Evolutionary conservation across 2,797 vertebrate genomes (phyloP).

Genomic region (Ispidina lecontei): DNA sequence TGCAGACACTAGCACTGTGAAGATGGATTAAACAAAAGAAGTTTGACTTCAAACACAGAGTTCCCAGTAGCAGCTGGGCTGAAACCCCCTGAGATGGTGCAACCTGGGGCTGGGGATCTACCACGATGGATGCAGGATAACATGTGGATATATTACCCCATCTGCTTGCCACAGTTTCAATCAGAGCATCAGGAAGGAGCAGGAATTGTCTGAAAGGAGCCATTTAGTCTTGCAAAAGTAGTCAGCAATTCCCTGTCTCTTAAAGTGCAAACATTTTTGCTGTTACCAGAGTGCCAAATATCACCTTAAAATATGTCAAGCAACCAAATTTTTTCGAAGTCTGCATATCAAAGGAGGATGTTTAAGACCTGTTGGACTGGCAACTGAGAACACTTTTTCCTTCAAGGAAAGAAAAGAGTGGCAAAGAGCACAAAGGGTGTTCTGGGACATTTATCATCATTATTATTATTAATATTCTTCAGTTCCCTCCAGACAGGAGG

Average conservation of each 20-base stretch:
- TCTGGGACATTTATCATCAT: background rate
- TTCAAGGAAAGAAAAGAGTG: background rate
- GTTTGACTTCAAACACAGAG: background rate
- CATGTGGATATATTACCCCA: background rate
- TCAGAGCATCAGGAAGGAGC: background rate
- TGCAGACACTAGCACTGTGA: background rate
- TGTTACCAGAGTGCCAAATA: background rate
- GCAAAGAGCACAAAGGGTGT: background rate
- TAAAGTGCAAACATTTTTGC: background rate
- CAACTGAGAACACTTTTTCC: background rate
- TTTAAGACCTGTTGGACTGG: background rate
- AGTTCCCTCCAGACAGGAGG: background rate
- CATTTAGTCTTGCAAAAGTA: background rate
- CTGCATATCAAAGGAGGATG: background rate
- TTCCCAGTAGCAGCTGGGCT: background rate
- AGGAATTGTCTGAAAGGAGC: background rate
- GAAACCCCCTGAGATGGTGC: background rate
- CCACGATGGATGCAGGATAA: background rate
- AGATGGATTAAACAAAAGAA: background rate
- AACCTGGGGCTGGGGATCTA: background rate
- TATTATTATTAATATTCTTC: background rate
- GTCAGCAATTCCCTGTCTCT: background rate
- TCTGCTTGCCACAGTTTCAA: background rate
- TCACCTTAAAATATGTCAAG: background rate
- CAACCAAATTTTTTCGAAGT: background rate